Conservation (phyloP, 2,797 vertebrate genomes). For the Chelmon rostratus region DNA sequence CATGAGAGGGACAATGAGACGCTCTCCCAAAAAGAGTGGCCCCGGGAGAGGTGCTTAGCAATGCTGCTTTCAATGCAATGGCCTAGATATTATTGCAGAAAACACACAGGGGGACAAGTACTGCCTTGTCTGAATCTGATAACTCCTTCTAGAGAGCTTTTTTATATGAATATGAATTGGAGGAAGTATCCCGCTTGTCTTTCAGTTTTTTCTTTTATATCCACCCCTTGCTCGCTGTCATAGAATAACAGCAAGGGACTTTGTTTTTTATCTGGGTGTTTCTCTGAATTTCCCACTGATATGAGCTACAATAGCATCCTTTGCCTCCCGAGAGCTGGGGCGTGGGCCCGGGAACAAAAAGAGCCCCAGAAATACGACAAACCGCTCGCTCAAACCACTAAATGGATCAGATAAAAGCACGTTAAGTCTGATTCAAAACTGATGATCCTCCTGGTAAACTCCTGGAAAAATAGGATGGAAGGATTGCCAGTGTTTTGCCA, state of each 20-base stretch:
- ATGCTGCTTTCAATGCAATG: conserved; percentile 43
- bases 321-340: conserved; percentile 40
- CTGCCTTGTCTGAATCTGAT: conserved; percentile 64
- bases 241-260: conserved; percentile 43
- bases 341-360: conserved; percentile 38
- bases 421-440: conserved; percentile 1
- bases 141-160: conserved; percentile 40
- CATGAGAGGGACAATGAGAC: conserved; percentile 28
- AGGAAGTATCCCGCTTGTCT: conserved; percentile 67
- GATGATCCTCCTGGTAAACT: conserved; percentile 37
- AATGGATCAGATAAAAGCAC: conserved; percentile 16
- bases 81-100: conserved; percentile 54
- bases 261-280: conserved; percentile 69
- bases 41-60: conserved; percentile 36
- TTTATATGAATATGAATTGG: conserved; percentile 64
- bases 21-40: conserved; percentile 23
- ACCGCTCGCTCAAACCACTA: neutral
- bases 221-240: conserved; percentile 40
- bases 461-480: conserved; percentile 5
- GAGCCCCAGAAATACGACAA: conserved; percentile 25
- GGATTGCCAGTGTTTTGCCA: conserved; percentile 52
- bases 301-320: conserved; percentile 66
- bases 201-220: conserved; percentile 35
- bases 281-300: conserved; percentile 66
- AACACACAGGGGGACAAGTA: conserved; percentile 38